Conservation (phyloP, 2,797 vertebrate genomes). For the Ptychadena robeensis region DNA sequence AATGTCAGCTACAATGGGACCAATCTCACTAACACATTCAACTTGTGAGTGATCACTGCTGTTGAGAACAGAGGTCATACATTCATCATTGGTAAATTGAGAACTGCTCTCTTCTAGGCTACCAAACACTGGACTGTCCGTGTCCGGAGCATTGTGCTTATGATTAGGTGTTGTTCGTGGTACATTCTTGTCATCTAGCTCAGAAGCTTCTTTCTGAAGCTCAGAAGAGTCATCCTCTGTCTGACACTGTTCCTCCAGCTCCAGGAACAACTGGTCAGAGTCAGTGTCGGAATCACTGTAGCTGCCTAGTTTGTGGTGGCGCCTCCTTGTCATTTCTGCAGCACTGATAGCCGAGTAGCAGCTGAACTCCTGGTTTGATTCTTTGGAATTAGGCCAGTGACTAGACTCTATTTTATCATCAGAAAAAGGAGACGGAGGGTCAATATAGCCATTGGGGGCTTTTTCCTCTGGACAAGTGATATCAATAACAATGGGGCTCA, state of each 20-base stretch:
- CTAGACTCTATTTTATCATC: conserved; percentile 14
- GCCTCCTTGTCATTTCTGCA: conserved; percentile 54
- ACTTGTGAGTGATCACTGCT: neutral
- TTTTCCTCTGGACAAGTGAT: conserved; percentile 5
- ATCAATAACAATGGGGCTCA: conserved; percentile 63
- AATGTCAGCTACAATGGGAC: neutral
- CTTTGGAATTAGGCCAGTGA: conserved; percentile 27
- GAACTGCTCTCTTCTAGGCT: conserved; percentile 54
- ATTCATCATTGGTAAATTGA: neutral
- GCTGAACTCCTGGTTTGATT: conserved; percentile 51
- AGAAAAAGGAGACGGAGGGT: conserved; percentile 2
- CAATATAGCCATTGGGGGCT: conserved; percentile 49
- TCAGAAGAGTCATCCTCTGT: conserved; percentile 70
- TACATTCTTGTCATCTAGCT: conserved; percentile 61
- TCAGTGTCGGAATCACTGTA: conserved; percentile 77
- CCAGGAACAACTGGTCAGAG: conserved; percentile 80
- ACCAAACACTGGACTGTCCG: conserved; percentile 53
- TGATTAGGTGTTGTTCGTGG: neutral
- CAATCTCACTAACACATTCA: neutral
- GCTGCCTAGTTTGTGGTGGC: neutral
- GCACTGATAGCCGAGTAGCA: conserved; percentile 54
- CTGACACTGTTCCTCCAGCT: conserved; percentile 78
- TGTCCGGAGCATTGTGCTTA: neutral
- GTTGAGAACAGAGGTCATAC: neutral
- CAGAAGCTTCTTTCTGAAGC: conserved; percentile 64